Evolutionary conservation across 2,888 invertebrate species (phyloP), one percentile per base, ranked within the genome.

Genomic region (Heliconius ethilla): DNA sequence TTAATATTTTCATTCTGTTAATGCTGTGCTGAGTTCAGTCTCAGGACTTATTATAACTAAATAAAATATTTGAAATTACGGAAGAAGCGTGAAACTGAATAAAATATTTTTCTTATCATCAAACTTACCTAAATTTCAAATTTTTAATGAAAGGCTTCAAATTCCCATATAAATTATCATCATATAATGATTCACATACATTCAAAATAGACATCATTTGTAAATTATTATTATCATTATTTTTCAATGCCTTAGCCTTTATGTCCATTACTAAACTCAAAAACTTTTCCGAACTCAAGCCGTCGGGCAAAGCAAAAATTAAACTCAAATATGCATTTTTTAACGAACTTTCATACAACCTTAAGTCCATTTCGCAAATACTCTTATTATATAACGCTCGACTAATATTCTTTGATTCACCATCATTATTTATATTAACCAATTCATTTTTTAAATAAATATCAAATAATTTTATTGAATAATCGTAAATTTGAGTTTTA

Each of bases 221-320:
- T 1, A 92, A 72, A 3, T 83, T 81, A 63, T 79, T 79, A n/a
- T 11, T 77, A n/a, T 69, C 62, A 40, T 79, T 80, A 0, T 75
- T 80, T 69, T 90, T 92, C 76, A 91, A 77, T 0, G 87, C 86
- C 69, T 92, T 93, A 0, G 92, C 88, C 75, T 94, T 94, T 0
- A 93, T 87, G 81, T 94, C 93, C 84, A 94, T 90, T 0, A 92
- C 90, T 13, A 94, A 81, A 73, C 89, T 90, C 90, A 93, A 91
- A 80, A 90, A 87, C 65, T 94, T 94, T 6, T 91, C 90, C 0
- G 88, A 83, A 11, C 72, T 83, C 18, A 90, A 13, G 1, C 87
- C 88, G 2, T 90, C 88, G 0, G 85, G 84, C 55, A 83, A 82
- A 0, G 91, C 84, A 67, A 91, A 92, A 0, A 90, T 81, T 2